Base-by-base conservation (phyloP, 2,888 invertebrate genomes). In the Cheilosia grossa region DNA sequence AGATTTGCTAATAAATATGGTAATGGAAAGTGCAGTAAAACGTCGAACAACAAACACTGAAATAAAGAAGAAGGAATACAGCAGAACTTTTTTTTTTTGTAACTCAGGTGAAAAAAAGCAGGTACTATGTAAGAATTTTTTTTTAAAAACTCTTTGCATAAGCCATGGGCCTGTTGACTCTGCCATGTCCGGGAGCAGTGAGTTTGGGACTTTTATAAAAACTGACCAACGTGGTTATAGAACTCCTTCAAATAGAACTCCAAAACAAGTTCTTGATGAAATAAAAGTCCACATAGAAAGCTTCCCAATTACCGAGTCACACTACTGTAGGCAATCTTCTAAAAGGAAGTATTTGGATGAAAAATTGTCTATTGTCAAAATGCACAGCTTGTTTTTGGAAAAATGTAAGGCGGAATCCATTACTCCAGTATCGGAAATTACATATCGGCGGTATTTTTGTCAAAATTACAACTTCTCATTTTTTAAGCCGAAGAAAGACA, bases 401-500 rank as follows among this genome's bases (percentile, higher is more conserved):
- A 61, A 47, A n/a, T 30, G 61, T 63, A 24, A 33, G 4, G 24
- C 24, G 15, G 59, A 61, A 30, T 61, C 27, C 17, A 30, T 61
- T 61, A 13, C 17, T 61, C 30, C 61, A 19, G 27, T 61, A 44
- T 61, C 61, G 47, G 44, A 61, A 61, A 61, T 61, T 27, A 30
- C 61, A 15, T 61, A 61, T 61, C 42, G 61, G 61, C 17, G 24
- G 59, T 59, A 59, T 61, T 59, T 59, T 27, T 59, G 44, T 37
- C 44, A 74, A 44, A 74, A 74, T 33, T 56, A 30, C n/a, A 74
- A 64, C 37, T 33, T 64, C 19, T 63, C 51, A 27, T 73, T 73
- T 61, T 53, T 61, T 73, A 49, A 61, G 53, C 53, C 61, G 30
- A 61, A 64, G 27, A 74, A 64, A 64, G 49, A 56, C n/a, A 47